Evolutionary conservation across 2,113 vertebrate genomes (phyloP), one percentile per base, ranked within the genome.

Genomic region (Clinocottus analis): DNA sequence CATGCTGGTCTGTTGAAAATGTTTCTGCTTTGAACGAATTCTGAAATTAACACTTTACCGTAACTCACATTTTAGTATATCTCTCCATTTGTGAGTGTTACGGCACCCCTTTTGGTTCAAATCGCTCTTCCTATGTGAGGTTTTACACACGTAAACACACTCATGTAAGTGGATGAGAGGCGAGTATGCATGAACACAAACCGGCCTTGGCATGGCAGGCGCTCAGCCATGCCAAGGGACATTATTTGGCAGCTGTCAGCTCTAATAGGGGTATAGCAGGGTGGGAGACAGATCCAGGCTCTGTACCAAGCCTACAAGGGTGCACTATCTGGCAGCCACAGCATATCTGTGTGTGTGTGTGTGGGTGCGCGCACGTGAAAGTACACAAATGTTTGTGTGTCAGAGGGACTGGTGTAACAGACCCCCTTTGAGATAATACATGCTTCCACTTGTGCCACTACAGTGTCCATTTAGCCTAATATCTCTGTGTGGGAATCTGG

Each of bases 211-310:
- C 88, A 87, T 70, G 37, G 77, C 72, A 77, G 53, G 65, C 68
- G 53, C 69, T 85, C 85, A 84, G 85, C 87, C 77, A 87, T 86
- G 89, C 91, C 89, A 93, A 74, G 84, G 90, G 92, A 92, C 88
- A 92, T 92, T 92, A 92, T 93, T 93, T 94, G 94, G 93, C 91
- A 94, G 92, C 90, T 94, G 92, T 94, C 90, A 90, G 84, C 79
- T 92, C 89, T 89, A 91, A 90, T 93, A 91, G 86, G 83, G 87
- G 86, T 77, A 80, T 72, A 87, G 83, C 83, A 86, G 86, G 87
- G 83, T 89, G 87, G 88, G 83, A 86, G 79, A 85, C 79, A 69
- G 85, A 87, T 86, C 82, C 83, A 85, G 91, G 87, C 90, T 88
- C 86, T 79, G 83, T 69, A 89, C 87, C 88, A 92, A 84, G 83